Base-by-base conservation (phyloP, 2,888 invertebrate species). In the Heliconius ethilla region DNA sequence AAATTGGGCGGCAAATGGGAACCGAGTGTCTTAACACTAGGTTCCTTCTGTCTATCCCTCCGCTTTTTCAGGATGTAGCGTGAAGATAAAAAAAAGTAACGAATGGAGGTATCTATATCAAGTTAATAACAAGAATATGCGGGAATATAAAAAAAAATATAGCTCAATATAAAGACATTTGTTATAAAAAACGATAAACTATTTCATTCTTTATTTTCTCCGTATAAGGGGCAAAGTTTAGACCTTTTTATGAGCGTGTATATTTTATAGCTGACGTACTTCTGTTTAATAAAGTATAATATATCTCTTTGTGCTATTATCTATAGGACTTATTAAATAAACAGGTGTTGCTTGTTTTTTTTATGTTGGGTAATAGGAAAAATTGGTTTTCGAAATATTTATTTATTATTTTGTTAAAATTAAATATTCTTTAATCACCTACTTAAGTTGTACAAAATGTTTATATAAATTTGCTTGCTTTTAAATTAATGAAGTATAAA, bases 211-310 rank as follows among this genome's bases (percentile, higher is more conserved):
- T 75, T 55, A 33, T 72, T 72, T 72, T n/a, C 33, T 33, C 29
- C 55, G 33, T 59, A 72, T 18, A 27, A 25, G 18, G 37, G 27
- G n/a, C 55, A 11, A 72, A 72, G 33, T 72, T 33, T 59, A 59
- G 55, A 33, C 55, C 55, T 59, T 72, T 72, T 72, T 72, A 72
- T 72, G 70, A 72, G 13, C n/a, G 55, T 70, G 51, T 33, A 72
- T 72, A 59, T 72, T 72, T 72, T 72, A 72, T 72, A n/a, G 70
- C 33, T 33, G 29, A 72, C 55, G n/a, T 72, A 59, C 67, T 69
- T 40, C 13, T 69, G 67, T 69, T 69, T 69, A 69, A 69, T 69
- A 69, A 69, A 40, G 40, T 69, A 69, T 69, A 40, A 69, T 69
- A 69, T 69, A 40, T 40, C 0, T 69, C 5, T 69, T 2, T 25